These are phyloP conservation scores for Choristoneura rosaceana DNA, from an alignment of 2,888 invertebrate species.

Conservation along the genomic window DNA sequence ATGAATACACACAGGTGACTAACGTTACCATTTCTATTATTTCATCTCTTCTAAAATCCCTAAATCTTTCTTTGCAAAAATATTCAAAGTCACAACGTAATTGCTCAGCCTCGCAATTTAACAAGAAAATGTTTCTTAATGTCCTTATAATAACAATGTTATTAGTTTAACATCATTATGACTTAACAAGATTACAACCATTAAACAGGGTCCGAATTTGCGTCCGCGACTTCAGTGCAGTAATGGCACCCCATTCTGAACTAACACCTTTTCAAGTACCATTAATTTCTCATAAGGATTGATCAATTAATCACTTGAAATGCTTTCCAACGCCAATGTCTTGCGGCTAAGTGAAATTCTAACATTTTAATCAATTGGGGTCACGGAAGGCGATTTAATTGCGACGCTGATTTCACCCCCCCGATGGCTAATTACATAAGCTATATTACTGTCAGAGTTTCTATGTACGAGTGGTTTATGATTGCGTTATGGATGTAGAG, in stretches of 20 bases:
- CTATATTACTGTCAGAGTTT: background rate
- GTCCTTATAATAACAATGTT: too few relatives aligned
- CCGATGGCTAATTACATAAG: background rate
- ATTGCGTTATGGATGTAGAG: too few relatives aligned
- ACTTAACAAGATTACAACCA: slow-evolving; percentile 3
- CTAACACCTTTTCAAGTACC: slow-evolving; percentile 25
- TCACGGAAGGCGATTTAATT: slow-evolving; percentile 43
- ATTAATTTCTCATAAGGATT: slow-evolving; percentile 39
- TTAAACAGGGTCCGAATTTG: background rate
- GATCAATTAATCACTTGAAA: slow-evolving; percentile 38
- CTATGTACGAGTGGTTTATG: too few relatives aligned
- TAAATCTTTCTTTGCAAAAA: too few relatives aligned
- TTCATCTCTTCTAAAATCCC: too few relatives aligned
- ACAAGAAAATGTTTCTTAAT: background rate
- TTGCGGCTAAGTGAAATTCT: slow-evolving; percentile 44
- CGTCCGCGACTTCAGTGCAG: background rate
- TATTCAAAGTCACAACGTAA: background rate
- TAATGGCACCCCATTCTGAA: slow-evolving; percentile 4
- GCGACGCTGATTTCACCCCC: slow-evolving; percentile 32
- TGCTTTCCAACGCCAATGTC: slow-evolving; percentile 37
- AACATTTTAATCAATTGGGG: slow-evolving; percentile 45
- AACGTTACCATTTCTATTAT: too few relatives aligned
- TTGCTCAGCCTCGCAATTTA: background rate
- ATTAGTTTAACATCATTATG: background rate
- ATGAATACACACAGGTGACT: too few relatives aligned